Percentiles rank a stretch among this genome's conserved stretches.
phyloP scores from a whole-genome alignment of 2,888 invertebrate genomes.

The Brachyptera putata region DNA sequence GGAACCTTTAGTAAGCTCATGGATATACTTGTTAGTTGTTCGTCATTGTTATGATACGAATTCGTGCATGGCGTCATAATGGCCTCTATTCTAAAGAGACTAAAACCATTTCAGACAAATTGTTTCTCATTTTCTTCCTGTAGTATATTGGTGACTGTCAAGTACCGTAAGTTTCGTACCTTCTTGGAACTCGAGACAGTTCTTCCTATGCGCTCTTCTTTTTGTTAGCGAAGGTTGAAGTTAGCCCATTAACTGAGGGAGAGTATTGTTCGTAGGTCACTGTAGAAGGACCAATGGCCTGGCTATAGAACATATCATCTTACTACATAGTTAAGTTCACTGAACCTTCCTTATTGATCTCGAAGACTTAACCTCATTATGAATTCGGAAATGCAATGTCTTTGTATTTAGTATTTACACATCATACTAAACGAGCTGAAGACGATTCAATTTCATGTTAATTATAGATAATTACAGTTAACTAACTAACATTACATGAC shows the following conservation, averaged over 20 bases:
- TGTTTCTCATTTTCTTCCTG: too few species aligned
- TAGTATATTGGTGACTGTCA: too few species aligned
- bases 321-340: neutral
- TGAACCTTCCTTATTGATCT: slow-evolving; percentile 1
- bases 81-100: too few species aligned
- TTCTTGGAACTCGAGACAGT: slow-evolving; percentile 14
- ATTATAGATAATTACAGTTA: slow-evolving; percentile 7
- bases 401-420: neutral
- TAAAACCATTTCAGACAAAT: too few species aligned
- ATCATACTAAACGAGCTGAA: neutral
- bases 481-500: neutral
- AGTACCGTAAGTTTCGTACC: slow-evolving; percentile 6
- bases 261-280: too few species aligned
- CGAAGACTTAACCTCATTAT: neutral
- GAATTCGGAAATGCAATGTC: slow-evolving; percentile 12
- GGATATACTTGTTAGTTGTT: neutral
- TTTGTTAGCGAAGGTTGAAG: too few species aligned
- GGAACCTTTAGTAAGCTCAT: too few species aligned
- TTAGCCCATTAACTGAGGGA: too few species aligned
- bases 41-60: neutral
- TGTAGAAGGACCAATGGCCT: too few species aligned
- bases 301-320: neutral
- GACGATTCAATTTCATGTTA: neutral
- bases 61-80: neutral
- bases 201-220: too few species aligned